These are phyloP conservation scores for Amia ocellicauda DNA, from an alignment of 2,113 vertebrate genomes.

Conservation along the genomic window DNA sequence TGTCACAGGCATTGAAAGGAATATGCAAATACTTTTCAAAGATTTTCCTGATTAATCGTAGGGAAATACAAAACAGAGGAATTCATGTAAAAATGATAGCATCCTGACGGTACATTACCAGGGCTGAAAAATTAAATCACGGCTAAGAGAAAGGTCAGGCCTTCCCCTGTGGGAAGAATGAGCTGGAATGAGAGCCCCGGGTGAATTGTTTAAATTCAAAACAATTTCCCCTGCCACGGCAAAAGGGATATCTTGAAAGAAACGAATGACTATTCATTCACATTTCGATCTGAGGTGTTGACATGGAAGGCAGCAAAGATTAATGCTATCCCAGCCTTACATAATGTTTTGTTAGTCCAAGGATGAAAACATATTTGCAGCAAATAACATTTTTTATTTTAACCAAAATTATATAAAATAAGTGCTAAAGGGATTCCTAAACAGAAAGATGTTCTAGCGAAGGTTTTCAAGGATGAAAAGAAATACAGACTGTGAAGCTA, in stretches of 20 bases:
- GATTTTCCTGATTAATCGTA: neutral
- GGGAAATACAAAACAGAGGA: neutral
- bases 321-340: no score
- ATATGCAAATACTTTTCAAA: conserved; percentile 5
- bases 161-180: neutral
- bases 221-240: neutral
- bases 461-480: no score
- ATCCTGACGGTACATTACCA: neutral
- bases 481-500: no score
- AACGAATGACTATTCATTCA: neutral
- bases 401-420: no score
- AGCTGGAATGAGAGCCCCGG: neutral
- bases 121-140: conserved; percentile 6
- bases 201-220: neutral
- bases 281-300: neutral
- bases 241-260: neutral
- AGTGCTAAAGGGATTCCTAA: no score
- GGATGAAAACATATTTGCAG: no score
- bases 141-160: neutral
- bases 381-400: no score
- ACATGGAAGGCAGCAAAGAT: neutral
- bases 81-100: neutral
- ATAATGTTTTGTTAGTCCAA: no score
- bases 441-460: no score
- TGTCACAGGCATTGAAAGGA: neutral